phyloP scores from a whole-genome alignment of 1,140 invertebrate species.

The Drosophila bocki region DNA sequence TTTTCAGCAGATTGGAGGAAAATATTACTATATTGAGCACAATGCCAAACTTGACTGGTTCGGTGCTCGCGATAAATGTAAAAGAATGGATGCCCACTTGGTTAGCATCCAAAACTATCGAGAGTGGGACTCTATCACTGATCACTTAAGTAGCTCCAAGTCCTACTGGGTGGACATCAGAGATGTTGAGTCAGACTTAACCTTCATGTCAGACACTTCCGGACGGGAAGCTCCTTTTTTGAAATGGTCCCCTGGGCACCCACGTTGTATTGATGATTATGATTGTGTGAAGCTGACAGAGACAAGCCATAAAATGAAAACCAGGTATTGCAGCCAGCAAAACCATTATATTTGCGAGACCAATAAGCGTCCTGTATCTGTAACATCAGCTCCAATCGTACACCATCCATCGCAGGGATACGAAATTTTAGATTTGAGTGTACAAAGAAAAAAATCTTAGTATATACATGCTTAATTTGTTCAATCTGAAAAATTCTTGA shows the following conservation, averaged over 20 bases:
- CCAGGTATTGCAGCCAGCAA: background rate
- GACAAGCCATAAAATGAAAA: background rate
- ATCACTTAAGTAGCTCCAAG: background rate
- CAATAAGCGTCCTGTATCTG: background rate
- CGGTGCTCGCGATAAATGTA: background rate
- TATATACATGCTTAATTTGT: no score
- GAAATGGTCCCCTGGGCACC: background rate
- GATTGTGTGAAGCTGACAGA: background rate
- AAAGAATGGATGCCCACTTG: background rate
- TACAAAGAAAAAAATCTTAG: no score
- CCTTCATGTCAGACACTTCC: background rate
- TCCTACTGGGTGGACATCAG: background rate
- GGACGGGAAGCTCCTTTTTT: background rate
- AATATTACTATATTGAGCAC: background rate
- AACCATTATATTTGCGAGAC: conserved; percentile 3
- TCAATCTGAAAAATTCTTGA: no score
- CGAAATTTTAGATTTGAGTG: background rate
- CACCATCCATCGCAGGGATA: background rate
- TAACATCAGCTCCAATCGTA: background rate
- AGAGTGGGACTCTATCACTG: background rate
- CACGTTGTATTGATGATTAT: fast-evolving
- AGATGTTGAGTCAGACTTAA: background rate
- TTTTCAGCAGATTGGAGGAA: background rate
- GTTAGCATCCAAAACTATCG: background rate
- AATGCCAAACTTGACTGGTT: background rate